Evolutionary conservation across 1,140 invertebrate species (phyloP).

Genomic region (Cepaea nemoralis): DNA sequence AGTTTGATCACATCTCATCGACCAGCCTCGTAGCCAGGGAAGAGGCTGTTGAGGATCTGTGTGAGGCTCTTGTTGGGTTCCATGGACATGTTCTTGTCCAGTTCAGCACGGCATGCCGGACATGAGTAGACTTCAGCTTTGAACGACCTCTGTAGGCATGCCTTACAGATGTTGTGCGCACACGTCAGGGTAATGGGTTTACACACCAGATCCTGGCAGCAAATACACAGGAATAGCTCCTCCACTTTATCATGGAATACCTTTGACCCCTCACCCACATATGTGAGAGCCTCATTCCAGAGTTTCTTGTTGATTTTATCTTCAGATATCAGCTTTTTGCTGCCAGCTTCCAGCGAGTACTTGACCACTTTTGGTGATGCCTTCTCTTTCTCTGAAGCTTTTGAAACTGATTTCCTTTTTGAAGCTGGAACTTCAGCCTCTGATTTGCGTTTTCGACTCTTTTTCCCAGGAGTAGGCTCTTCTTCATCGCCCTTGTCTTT

Average conservation of each 20-base stretch:
- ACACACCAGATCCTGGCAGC: slow-evolving; percentile 83
- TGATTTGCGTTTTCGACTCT: slow-evolving; percentile 51
- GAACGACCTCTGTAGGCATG: slow-evolving; percentile 81
- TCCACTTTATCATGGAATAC: slow-evolving; percentile 79
- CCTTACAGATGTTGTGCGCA: slow-evolving; percentile 82
- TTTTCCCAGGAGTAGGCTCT: slow-evolving; percentile 45
- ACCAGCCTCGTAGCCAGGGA: slow-evolving; percentile 79
- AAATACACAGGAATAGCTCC: slow-evolving; percentile 82
- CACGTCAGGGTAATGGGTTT: slow-evolving; percentile 83
- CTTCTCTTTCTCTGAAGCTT: slow-evolving; percentile 49
- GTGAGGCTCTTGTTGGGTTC: slow-evolving; percentile 76
- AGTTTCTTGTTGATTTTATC: slow-evolving; percentile 79
- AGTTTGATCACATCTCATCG: slow-evolving; percentile 55
- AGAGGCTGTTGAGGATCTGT: slow-evolving; percentile 74
- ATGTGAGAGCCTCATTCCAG: slow-evolving; percentile 77
- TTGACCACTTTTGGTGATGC: slow-evolving; percentile 72
- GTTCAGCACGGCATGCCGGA: slow-evolving; percentile 78
- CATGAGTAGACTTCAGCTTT: slow-evolving; percentile 78
- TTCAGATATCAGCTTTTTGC: slow-evolving; percentile 75
- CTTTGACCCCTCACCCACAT: slow-evolving; percentile 60
- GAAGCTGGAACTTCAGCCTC: slow-evolving; percentile 36
- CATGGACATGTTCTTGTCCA: slow-evolving; percentile 76
- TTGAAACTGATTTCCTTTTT: slow-evolving; percentile 7
- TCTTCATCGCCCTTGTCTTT: slow-evolving; percentile 47
- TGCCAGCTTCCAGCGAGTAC: slow-evolving; percentile 74